Evolutionary conservation across 2,888 invertebrate species (phyloP).

Genomic region (Prosopocoilus inquinatus): DNA sequence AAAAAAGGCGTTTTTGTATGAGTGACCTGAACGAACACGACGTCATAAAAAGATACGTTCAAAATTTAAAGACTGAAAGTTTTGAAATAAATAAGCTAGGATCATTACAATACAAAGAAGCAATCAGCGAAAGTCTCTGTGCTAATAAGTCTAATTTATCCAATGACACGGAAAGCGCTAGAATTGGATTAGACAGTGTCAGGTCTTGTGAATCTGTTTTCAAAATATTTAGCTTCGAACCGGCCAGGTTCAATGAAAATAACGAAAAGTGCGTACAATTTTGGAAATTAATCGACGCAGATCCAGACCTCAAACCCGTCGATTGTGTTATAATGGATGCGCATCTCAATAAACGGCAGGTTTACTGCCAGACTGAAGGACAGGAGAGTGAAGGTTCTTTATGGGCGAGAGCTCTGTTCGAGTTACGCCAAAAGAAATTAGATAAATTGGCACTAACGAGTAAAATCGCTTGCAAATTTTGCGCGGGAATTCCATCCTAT

Average conservation of each 20-base stretch:
- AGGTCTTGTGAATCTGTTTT: constrained; percentile 23
- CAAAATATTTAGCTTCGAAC: constrained; percentile 21
- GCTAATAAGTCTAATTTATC: too few relatives aligned
- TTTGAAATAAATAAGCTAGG: too few relatives aligned
- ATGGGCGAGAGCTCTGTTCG: constrained; percentile 19
- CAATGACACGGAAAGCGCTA: too few relatives aligned
- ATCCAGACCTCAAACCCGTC: constrained; percentile 18
- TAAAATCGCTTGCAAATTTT: constrained; percentile 12
- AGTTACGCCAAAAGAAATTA: constrained; percentile 17
- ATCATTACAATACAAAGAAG: too few relatives aligned
- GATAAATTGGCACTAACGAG: constrained; percentile 20
- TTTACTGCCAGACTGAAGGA: constrained; percentile 12
- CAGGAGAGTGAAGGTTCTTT: constrained; percentile 13
- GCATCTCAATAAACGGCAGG: constrained; percentile 10
- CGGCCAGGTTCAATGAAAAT: constrained; percentile 11
- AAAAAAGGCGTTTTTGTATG: too few relatives aligned
- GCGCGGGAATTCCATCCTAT: constrained; percentile 8
- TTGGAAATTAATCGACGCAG: constrained; percentile 19
- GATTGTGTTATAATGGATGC: constrained; percentile 19
- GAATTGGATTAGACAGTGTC: constrained; percentile 13
- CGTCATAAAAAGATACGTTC: too few relatives aligned
- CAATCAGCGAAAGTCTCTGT: too few relatives aligned
- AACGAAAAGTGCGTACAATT: constrained; percentile 23
- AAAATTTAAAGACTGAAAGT: too few relatives aligned
- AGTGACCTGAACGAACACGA: too few relatives aligned